A percentile compares a stretch with the other conserved stretches of the same genome.
These are phyloP conservation scores for Mylabris phalerata DNA, from an alignment of 1,140 invertebrate genomes.

Conservation along the genomic window DNA sequence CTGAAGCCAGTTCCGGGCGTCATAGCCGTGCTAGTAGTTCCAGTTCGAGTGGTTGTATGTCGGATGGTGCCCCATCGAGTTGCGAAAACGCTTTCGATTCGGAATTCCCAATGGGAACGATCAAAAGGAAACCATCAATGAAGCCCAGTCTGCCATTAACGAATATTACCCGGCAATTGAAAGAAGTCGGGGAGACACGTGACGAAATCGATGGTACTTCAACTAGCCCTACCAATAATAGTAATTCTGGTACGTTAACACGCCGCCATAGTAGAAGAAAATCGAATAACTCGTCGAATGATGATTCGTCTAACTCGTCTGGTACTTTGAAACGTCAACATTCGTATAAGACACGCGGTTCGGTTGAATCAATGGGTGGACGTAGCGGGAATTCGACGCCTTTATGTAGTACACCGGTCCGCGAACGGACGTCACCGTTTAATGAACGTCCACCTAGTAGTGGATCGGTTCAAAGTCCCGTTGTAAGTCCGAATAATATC, in stretches of 20 bases:
- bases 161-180: slow-evolving; percentile 80
- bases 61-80: slow-evolving; percentile 62
- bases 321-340: slow-evolving; percentile 52
- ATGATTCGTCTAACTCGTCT: slow-evolving; percentile 47
- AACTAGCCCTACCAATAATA: slow-evolving; percentile 31
- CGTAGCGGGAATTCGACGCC: slow-evolving; percentile 46
- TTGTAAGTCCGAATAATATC: slow-evolving; percentile 32
- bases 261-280: slow-evolving; percentile 47
- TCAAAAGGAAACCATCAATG: slow-evolving; percentile 82
- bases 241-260: slow-evolving; percentile 45
- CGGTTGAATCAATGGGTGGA: slow-evolving; percentile 38
- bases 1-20: slow-evolving; percentile 40
- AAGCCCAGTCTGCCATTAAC: slow-evolving; percentile 85
- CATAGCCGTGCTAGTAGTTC: slow-evolving; percentile 68
- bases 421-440: slow-evolving; percentile 45
- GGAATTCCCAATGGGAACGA: slow-evolving; percentile 72
- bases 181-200: slow-evolving; percentile 66
- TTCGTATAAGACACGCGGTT: slow-evolving; percentile 36
- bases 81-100: slow-evolving; percentile 71
- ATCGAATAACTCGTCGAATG: slow-evolving; percentile 39
- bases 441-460: slow-evolving; percentile 39
- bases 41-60: slow-evolving; percentile 71
- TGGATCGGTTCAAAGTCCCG: slow-evolving; percentile 44
- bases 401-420: slow-evolving; percentile 47
- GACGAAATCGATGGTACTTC: slow-evolving; percentile 36